Conservation (phyloP, 1,140 invertebrate species). For the Trichoplusia ni region DNA sequence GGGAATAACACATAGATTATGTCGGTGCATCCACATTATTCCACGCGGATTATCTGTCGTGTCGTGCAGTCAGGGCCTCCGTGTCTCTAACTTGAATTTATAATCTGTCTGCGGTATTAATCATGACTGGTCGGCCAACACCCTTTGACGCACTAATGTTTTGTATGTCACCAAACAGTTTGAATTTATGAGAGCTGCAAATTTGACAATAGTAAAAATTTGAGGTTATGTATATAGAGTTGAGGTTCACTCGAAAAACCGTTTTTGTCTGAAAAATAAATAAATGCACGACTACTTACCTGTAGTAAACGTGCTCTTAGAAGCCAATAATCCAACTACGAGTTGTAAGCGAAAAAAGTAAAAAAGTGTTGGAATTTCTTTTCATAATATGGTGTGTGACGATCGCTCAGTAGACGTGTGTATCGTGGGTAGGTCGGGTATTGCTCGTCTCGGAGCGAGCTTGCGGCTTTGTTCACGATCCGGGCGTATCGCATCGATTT, state of each 20-base stretch:
- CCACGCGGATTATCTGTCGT: conserved; percentile 48
- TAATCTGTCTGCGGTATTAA: conserved; percentile 42
- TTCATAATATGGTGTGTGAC: conserved; percentile 20
- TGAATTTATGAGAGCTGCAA: neutral
- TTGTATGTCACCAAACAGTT: neutral
- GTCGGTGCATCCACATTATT: conserved; percentile 49
- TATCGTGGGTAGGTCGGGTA: conserved; percentile 39
- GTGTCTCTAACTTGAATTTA: conserved; percentile 39
- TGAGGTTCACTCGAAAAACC: neutral
- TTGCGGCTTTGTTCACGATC: conserved; percentile 72
- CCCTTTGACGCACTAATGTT: neutral
- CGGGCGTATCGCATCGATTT: conserved; percentile 74
- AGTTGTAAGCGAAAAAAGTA: neutral
- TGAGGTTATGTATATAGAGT: too few relatives aligned
- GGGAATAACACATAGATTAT: conserved; percentile 47
- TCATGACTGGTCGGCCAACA: conserved; percentile 17
- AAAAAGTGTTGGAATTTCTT: conserved; percentile 6
- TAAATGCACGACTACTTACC: neutral
- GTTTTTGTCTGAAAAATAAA: neutral
- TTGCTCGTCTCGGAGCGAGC: conserved; percentile 50
- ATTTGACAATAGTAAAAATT: too few relatives aligned
- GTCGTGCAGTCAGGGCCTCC: conserved; percentile 36
- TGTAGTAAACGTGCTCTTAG: neutral
- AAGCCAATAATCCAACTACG: conserved; percentile 6
- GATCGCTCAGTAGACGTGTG: conserved; percentile 1